These are phyloP conservation scores for Phataginus tricuspis DNA, from an alignment of 2,797 vertebrate genomes.

Conservation along the genomic window DNA sequence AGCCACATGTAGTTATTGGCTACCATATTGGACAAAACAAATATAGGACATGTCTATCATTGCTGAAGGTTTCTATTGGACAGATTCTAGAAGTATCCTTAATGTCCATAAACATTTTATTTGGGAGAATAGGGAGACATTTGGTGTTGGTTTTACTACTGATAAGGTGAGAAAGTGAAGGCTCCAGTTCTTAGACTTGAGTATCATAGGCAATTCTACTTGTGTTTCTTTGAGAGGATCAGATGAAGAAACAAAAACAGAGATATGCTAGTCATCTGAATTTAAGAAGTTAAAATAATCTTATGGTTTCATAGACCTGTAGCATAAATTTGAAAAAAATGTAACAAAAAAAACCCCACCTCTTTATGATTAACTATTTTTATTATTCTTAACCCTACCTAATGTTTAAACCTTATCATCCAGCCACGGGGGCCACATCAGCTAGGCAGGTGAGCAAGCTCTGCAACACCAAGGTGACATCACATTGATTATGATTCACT, in stretches of 20 bases:
- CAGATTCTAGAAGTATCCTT: not conserved
- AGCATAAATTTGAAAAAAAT: conserved; percentile 7
- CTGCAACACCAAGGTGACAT: not conserved
- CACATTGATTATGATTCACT: conserved; percentile 13
- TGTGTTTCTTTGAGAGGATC: not conserved
- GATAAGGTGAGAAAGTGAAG: not conserved
- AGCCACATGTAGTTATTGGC: not conserved
- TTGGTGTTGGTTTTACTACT: not conserved
- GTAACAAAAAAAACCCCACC: not conserved
- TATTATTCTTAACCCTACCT: conserved; percentile 14
- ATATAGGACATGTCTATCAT: not conserved
- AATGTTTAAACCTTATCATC: not conserved
- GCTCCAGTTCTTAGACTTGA: not conserved
- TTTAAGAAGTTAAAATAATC: conserved; percentile 5
- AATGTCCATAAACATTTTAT: not conserved
- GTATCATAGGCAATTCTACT: not conserved
- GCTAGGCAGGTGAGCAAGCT: not conserved
- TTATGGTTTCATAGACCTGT: not conserved
- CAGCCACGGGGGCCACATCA: not conserved
- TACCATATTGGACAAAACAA: not conserved
- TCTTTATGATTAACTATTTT: conserved; percentile 33
- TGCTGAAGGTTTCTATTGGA: not conserved
- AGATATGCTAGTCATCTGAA: not conserved
- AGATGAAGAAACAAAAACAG: not conserved
- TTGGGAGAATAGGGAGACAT: not conserved